Evolutionary conservation across 2,888 invertebrate species (phyloP).

Genomic region (Andrena haemorrhoa): DNA sequence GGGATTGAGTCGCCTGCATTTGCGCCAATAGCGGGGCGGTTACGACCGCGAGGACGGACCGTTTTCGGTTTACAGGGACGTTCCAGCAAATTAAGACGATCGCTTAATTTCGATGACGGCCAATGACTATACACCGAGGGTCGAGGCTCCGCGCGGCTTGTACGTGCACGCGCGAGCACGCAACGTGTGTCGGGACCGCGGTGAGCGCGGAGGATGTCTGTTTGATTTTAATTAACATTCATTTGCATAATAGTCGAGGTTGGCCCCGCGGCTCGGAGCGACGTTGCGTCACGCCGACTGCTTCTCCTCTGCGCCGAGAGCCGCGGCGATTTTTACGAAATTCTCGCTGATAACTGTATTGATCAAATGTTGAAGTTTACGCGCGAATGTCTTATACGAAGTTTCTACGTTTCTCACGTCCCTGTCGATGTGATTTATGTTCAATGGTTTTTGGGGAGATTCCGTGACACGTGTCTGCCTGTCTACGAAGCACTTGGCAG

Average conservation of each 20-base stretch:
- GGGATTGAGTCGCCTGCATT: slow-evolving; percentile 26
- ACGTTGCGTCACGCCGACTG: slow-evolving; percentile 50
- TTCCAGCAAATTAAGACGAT: slow-evolving; percentile 49
- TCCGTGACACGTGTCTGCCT: too few relatives aligned
- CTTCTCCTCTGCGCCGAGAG: slow-evolving; percentile 42
- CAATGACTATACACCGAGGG: background rate
- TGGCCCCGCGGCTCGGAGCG: slow-evolving; percentile 57
- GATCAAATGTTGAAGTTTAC: background rate
- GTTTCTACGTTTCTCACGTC: too few relatives aligned
- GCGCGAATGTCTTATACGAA: background rate
- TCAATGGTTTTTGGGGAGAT: background rate
- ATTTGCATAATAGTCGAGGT: slow-evolving; percentile 78
- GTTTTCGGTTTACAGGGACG: slow-evolving; percentile 14
- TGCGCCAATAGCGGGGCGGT: slow-evolving; percentile 24
- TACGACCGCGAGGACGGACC: background rate
- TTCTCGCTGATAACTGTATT: background rate
- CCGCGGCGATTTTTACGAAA: slow-evolving; percentile 16
- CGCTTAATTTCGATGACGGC: slow-evolving; percentile 33
- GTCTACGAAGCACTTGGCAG: too few relatives aligned
- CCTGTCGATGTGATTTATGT: background rate
- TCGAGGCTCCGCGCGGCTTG: background rate
- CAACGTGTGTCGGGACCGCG: slow-evolving; percentile 24
- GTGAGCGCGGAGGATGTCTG: slow-evolving; percentile 66
- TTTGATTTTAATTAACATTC: slow-evolving; percentile 79
- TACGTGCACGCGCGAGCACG: slow-evolving; percentile 24